A percentile compares a stretch with the other conserved stretches of the same genome.
Conservation (phyloP, 1,140 invertebrate genomes). For the Argopecten irradians region DNA sequence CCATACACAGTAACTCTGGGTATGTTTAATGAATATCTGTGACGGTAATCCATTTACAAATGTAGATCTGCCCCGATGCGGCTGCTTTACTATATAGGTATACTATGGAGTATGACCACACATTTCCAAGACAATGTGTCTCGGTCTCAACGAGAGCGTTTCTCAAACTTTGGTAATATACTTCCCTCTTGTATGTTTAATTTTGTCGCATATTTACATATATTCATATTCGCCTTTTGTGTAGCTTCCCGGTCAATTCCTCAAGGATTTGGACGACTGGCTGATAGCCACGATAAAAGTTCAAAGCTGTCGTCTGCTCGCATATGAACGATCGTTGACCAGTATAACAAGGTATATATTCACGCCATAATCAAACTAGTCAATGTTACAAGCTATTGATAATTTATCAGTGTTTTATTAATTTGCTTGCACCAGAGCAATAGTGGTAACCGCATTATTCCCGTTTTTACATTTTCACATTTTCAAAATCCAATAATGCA, state of each 20-base stretch:
- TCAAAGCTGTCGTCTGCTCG: background rate
- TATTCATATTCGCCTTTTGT: background rate
- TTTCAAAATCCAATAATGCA: background rate
- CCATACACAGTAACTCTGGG: too few relatives aligned
- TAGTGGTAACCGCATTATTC: too few relatives aligned
- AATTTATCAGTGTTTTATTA: too few relatives aligned
- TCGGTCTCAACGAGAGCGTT: background rate
- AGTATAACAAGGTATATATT: background rate
- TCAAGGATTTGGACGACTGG: background rate
- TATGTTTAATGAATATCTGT: too few relatives aligned
- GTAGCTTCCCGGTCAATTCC: background rate
- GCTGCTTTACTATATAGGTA: background rate
- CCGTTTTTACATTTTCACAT: background rate
- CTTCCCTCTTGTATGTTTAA: background rate
- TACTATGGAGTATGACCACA: background rate
- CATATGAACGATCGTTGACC: background rate
- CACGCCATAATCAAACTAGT: background rate
- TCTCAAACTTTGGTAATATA: background rate
- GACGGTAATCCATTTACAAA: too few relatives aligned
- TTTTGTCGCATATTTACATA: conserved; percentile 7
- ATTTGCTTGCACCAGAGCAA: too few relatives aligned
- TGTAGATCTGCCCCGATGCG: background rate
- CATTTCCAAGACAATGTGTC: background rate
- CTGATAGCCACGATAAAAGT: background rate
- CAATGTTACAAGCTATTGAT: too few relatives aligned